These are phyloP conservation scores for Nymphicus hollandicus DNA, from an alignment of 2,113 vertebrate genomes.

Conservation along the genomic window DNA sequence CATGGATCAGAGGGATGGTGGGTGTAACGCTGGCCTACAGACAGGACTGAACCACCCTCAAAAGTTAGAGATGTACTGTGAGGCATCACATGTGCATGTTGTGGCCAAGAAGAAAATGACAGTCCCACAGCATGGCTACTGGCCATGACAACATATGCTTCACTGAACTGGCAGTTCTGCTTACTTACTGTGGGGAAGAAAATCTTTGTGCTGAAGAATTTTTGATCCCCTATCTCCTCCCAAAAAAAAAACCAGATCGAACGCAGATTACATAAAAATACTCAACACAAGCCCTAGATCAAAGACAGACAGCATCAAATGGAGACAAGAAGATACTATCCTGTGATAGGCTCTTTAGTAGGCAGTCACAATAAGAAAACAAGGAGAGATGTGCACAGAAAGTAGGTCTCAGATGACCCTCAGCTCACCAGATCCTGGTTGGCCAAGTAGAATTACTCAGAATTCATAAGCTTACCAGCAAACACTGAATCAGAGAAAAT, in stretches of 20 bases:
- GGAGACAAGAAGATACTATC: background rate
- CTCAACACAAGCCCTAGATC: background rate
- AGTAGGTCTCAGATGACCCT: background rate
- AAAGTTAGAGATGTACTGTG: background rate
- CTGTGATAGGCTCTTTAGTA: background rate
- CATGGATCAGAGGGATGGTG: background rate
- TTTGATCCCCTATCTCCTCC: background rate
- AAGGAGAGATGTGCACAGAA: background rate
- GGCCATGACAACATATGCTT: fast-evolving
- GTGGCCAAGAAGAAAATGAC: background rate
- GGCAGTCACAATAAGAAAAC: background rate
- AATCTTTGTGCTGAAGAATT: background rate
- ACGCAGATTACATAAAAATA: background rate
- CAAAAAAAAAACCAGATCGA: background rate
- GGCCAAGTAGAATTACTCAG: background rate
- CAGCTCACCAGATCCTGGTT: fast-evolving
- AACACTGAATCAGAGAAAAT: background rate
- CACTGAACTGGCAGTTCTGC: background rate
- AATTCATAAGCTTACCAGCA: background rate
- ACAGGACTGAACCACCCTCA: background rate
- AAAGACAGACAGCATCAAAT: background rate
- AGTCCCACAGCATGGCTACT: background rate
- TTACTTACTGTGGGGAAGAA: background rate
- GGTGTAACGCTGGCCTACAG: background rate
- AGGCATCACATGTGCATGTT: fast-evolving